Conservation (phyloP, 2,888 invertebrate genomes). For the Meandrusa payeni region DNA sequence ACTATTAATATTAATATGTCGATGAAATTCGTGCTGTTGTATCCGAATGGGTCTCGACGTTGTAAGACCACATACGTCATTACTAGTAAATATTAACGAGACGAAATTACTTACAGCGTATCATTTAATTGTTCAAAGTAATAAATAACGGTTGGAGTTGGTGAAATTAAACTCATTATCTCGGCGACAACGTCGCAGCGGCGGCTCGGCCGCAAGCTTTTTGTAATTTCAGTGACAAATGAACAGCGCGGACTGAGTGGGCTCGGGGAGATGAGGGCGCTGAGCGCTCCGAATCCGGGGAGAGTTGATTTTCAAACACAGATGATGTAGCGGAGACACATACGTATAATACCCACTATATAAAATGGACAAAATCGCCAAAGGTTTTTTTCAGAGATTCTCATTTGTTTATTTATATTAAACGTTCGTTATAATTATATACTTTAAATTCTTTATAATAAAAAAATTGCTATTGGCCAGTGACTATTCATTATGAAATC, state of each 20-base stretch:
- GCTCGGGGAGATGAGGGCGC: constrained; percentile 32
- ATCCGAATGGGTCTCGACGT: too few species aligned
- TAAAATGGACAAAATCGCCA: too few species aligned
- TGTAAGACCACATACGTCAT: too few species aligned
- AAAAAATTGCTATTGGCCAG: too few species aligned
- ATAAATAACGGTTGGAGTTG: constrained; percentile 40
- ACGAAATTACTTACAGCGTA: background rate
- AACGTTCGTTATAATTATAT: too few species aligned
- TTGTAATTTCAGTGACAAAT: constrained; percentile 72
- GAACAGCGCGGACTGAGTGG: constrained; percentile 46
- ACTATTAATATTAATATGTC: too few species aligned
- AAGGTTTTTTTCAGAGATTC: too few species aligned
- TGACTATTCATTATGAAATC: too few species aligned
- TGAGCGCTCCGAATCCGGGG: constrained; percentile 32
- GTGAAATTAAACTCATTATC: constrained; percentile 57
- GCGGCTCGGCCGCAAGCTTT: constrained; percentile 56
- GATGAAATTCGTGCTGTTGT: too few species aligned
- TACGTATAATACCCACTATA: constrained; percentile 14
- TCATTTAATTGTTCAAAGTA: constrained; percentile 35
- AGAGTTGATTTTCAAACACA: constrained; percentile 52
- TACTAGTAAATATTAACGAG: background rate
- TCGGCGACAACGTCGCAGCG: constrained; percentile 35
- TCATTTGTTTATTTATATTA: too few species aligned
- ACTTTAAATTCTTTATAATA: too few species aligned
- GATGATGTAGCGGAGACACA: constrained; percentile 38